Conservation (phyloP, 2,113 vertebrate species). For the Vanacampus margaritifer region DNA sequence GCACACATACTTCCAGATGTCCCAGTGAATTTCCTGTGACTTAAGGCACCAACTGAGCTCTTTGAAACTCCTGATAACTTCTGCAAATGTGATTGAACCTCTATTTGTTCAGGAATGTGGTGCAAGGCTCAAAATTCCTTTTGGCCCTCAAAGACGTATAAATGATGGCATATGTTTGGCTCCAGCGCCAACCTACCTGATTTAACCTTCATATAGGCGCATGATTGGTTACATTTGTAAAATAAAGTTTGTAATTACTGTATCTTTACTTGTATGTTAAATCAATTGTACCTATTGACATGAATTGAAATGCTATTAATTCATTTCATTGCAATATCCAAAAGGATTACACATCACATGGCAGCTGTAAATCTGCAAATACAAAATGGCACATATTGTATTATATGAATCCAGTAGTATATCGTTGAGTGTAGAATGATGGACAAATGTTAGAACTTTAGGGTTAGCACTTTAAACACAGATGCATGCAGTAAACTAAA, state of each 20-base stretch:
- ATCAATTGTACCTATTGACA: not conserved
- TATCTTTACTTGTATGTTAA: not conserved
- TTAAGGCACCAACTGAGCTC: slow-evolving; percentile 71
- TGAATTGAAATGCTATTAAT: not conserved
- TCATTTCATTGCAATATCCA: not conserved
- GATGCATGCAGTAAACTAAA: not conserved
- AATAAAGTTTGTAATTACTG: not conserved
- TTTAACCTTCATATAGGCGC: slow-evolving; percentile 2
- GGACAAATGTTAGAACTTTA: no score
- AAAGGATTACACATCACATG: no score
- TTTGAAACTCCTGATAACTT: slow-evolving; percentile 79
- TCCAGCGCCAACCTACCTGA: slow-evolving; percentile 17
- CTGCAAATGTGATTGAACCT: slow-evolving; percentile 73
- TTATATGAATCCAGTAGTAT: no score
- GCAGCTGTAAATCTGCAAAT: no score
- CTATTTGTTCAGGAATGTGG: slow-evolving; percentile 67
- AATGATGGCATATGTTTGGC: slow-evolving; percentile 30
- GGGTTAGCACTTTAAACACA: not conserved
- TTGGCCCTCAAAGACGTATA: slow-evolving; percentile 49
- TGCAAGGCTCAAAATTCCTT: slow-evolving; percentile 52
- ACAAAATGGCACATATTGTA: no score
- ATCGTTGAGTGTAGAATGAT: no score
- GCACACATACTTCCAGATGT: slow-evolving; percentile 77
- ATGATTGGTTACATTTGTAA: not conserved
- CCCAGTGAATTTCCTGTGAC: slow-evolving; percentile 77